Base-by-base conservation (phyloP, 2,113 vertebrate species). In the Neolamprologus devosi region DNA sequence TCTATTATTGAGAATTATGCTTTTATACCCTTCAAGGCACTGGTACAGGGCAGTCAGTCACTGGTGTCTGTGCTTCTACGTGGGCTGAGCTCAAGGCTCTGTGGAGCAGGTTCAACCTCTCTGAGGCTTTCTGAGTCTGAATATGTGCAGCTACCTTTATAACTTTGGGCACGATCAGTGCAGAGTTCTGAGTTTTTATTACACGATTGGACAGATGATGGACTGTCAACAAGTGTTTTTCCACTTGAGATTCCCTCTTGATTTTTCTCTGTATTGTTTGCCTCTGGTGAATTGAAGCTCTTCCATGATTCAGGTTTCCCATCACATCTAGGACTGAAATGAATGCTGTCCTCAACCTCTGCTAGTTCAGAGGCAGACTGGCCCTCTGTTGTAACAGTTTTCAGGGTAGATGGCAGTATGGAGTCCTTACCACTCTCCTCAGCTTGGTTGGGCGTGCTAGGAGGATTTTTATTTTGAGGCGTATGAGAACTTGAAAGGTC, bases 1-100 rank as follows among this genome's bases (percentile, higher is more conserved):
- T 42, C 65, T 9, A 6, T 47, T 33, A 81, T 16, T 17, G 80
- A 83, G 80, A 33, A 53, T 57, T 28, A 16, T 11, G 35, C 60
- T 70, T 58, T 83, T 28, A 84, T 33, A 86, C 65, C 90, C 58
- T 40, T 83, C 85, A 93, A 94, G 93, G 91, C 94, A 94, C 93
- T 85, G 88, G 87, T 87, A 83, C 89, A 84, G 85, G 37, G 70
- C 73, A 28, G 53, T 87, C 78, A 63, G 65, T 91, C 65, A 8
- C 33, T 58, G 54, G 49, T 28, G 80, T 82, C 81, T 73, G 86
- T 91, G 85, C 63, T 89, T 89, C 49, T 93, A 85, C 47, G 21
- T 81, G 73, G 85, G 83, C 58, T 57, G n/a, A 26, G 19, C 63
- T 3, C 14, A 23, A 53, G 37, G 9, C 26, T n/a, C 73, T 26